Base-by-base conservation (phyloP, 1,140 invertebrate genomes). In the Plodia interpunctella region DNA sequence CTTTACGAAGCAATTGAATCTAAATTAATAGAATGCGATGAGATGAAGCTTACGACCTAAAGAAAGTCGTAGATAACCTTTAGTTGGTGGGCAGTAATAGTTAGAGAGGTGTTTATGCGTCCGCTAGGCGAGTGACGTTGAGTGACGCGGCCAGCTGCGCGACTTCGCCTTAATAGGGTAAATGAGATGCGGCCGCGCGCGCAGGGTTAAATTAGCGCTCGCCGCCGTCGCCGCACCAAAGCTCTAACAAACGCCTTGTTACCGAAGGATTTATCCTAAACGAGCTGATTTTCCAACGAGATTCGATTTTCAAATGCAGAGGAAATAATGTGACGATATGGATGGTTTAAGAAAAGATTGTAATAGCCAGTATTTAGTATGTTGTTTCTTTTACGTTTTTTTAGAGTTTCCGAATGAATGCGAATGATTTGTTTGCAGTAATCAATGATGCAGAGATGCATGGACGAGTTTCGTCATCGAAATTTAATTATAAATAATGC, bases 111-210 rank as follows among this genome's bases (percentile, higher is more conserved):
- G 79, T 74, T 79, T 78, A 76, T 72, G 62, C 64, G 61, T 58
- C 49, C 54, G 64, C 62, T 62, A 65, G 53, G 60, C 15, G 58
- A 60, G 51, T 72, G 83, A 86, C 83, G 73, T 83, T 86, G 83
- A 85, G 75, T 78, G 80, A 86, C 80, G 75, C 68, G 76, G 49
- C 76, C 74, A 62, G 70, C 70, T 72, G 68, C 68, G 59, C 66
- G 64, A 60, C 54, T 60, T 56, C 60, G 15, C 63, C 78, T 79
- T 75, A 79, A 83, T 82, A 83, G 80, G 80, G 80, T 80, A 81
- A 81, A 85, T 78, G 78, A 81, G 79, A 80, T 74, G 75, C 76
- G 74, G 57, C 60, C 66, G 60, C 58, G 52, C 55, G 67, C 64
- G 70, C 68, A 44, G 15, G 66, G 59, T 73, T 72, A 63, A 77